Conservation (phyloP, 2,888 invertebrate species). For the Apamea sordens region DNA sequence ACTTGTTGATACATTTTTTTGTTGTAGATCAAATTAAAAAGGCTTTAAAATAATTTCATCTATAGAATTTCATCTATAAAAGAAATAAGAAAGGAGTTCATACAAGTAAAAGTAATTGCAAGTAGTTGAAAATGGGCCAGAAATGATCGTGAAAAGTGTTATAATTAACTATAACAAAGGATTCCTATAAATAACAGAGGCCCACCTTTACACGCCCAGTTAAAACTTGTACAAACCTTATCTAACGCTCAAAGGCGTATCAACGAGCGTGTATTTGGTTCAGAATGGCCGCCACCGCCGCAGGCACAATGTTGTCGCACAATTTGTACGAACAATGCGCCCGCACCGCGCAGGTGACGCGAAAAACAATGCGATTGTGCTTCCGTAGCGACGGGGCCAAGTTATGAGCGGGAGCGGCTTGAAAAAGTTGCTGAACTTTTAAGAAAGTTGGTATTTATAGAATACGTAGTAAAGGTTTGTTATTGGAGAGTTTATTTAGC, state of each 20-base stretch:
- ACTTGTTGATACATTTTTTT: neutral
- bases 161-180: constrained; percentile 11
- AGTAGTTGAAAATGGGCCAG: too few relatives aligned
- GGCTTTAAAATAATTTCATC: too few relatives aligned
- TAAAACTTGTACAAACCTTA: constrained; percentile 35
- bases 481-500: neutral
- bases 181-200: neutral
- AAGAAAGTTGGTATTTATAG: neutral
- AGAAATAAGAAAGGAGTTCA: neutral
- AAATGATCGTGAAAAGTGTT: neutral
- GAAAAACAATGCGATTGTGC: constrained; percentile 60
- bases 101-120: neutral
- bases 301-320: constrained; percentile 39
- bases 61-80: too few relatives aligned
- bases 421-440: neutral
- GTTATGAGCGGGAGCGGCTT: constrained; percentile 3
- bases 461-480: neutral
- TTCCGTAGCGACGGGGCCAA: neutral
- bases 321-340: constrained; percentile 58
- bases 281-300: constrained; percentile 2
- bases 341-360: constrained; percentile 59
- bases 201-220: neutral
- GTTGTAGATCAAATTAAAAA: neutral
- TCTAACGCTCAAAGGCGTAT: constrained; percentile 37
- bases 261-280: constrained; percentile 18